phyloP scores from a whole-genome alignment of 2,113 vertebrate species.

The Hoplias malabaricus region DNA sequence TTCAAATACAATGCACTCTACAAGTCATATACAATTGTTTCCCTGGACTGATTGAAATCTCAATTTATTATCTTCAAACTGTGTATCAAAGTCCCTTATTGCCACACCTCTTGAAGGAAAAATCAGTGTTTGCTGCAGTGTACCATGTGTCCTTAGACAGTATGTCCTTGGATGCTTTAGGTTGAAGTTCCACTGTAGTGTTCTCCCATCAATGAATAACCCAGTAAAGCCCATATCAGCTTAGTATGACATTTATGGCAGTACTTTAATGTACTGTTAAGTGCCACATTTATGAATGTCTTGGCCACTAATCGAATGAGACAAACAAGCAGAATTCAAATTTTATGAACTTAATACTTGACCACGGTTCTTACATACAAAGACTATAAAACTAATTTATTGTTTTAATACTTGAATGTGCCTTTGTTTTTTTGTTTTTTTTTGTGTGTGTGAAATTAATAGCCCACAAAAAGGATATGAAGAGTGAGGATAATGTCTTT shows the following conservation, averaged over 20 bases:
- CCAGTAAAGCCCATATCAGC: neutral
- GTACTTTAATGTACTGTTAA: neutral
- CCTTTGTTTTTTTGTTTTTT: too few species aligned
- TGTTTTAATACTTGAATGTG: neutral
- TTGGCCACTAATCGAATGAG: neutral
- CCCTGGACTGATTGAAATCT: neutral
- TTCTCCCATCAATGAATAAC: conserved; percentile 39
- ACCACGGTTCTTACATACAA: neutral
- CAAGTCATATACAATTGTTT: neutral
- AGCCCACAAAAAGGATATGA: neutral
- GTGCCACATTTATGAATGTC: neutral
- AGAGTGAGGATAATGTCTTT: conserved; percentile 19
- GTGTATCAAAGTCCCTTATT: neutral
- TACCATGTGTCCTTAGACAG: neutral
- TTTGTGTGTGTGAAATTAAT: neutral
- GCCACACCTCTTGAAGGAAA: neutral
- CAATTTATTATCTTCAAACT: neutral
- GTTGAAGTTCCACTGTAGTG: conserved; percentile 17
- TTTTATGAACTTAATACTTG: neutral
- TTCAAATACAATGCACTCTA: neutral
- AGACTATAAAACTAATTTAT: too few species aligned
- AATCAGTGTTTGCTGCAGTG: neutral
- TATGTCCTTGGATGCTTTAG: conserved; percentile 17
- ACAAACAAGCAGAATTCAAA: neutral
- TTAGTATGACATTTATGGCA: conserved; percentile 12